Percentiles rank a stretch among this genome's conserved stretches.
Conservation (phyloP, 2,888 invertebrate species). For the Lobophora halterata region DNA sequence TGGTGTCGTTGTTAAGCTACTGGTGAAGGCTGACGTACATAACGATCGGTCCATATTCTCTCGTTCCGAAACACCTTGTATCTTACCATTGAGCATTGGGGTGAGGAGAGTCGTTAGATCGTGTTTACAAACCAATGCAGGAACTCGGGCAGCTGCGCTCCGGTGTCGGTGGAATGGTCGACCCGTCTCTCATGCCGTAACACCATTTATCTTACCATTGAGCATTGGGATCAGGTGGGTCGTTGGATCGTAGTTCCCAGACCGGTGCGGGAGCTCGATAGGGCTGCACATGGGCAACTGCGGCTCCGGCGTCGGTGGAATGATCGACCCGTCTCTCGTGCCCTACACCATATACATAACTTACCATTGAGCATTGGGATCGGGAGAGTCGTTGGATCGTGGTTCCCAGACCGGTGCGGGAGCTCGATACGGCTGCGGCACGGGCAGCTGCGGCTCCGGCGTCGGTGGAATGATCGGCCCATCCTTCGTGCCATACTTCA, state of each 20-base stretch:
- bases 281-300: conserved; percentile 69
- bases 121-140: too few relatives aligned
- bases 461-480: conserved; percentile 82
- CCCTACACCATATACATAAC: too few relatives aligned
- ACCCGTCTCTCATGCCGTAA: too few relatives aligned
- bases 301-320: conserved; percentile 78
- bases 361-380: conserved; percentile 83
- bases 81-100: too few relatives aligned
- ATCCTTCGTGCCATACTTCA: conserved; percentile 82
- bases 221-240: conserved; percentile 82
- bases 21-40: too few relatives aligned
- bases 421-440: conserved; percentile 72
- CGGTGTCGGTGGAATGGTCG: too few relatives aligned
- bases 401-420: conserved; percentile 84
- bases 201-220: conserved; percentile 69
- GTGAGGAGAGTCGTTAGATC: too few relatives aligned
- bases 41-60: too few relatives aligned
- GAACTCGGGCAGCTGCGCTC: too few relatives aligned
- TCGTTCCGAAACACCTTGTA: too few relatives aligned
- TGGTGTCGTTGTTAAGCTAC: too few relatives aligned
- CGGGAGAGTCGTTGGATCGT: conserved; percentile 77
- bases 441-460: conserved; percentile 69
- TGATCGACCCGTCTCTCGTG: conserved; percentile 82
- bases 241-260: conserved; percentile 81
- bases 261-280: conserved; percentile 81